phyloP scores from a whole-genome alignment of 2,888 invertebrate genomes.

The Ophonus ardosiacus region DNA sequence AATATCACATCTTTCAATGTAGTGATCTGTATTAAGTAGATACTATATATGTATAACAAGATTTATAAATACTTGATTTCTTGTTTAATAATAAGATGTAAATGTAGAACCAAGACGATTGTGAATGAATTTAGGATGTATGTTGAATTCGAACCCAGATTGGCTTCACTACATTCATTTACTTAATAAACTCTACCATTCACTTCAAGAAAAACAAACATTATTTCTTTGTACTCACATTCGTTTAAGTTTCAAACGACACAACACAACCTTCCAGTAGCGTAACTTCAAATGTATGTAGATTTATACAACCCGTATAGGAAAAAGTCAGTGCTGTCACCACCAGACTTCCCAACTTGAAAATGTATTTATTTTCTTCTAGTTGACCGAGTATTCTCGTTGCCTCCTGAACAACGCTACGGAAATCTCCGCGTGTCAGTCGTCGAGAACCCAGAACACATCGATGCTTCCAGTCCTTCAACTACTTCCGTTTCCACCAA shows the following conservation, averaged over 20 bases:
- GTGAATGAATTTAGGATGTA: too few relatives aligned
- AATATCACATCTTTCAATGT: too few relatives aligned
- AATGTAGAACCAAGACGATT: too few relatives aligned
- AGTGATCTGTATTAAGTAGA: too few relatives aligned
- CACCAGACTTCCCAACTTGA: neutral
- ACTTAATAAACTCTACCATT: too few relatives aligned
- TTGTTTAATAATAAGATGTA: too few relatives aligned
- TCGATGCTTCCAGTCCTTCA: neutral
- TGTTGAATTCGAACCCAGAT: too few relatives aligned
- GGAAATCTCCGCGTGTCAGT: slow-evolving; percentile 13
- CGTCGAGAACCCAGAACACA: slow-evolving; percentile 32
- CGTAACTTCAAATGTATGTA: neutral
- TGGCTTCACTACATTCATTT: too few relatives aligned
- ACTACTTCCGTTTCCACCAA: slow-evolving; percentile 25
- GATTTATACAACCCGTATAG: neutral
- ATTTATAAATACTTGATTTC: too few relatives aligned
- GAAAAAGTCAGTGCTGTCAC: neutral
- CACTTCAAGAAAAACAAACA: too few relatives aligned
- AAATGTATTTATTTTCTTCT: slow-evolving; percentile 14
- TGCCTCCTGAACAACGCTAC: slow-evolving; percentile 57
- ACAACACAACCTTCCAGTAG: neutral
- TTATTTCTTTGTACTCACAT: too few relatives aligned
- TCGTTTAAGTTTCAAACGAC: neutral
- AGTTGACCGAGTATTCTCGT: slow-evolving; percentile 56
- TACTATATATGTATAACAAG: too few relatives aligned